Percentiles rank a stretch among this genome's conserved stretches.
phyloP scores from a whole-genome alignment of 2,797 vertebrate species.

The Crypturellus tataupa region DNA sequence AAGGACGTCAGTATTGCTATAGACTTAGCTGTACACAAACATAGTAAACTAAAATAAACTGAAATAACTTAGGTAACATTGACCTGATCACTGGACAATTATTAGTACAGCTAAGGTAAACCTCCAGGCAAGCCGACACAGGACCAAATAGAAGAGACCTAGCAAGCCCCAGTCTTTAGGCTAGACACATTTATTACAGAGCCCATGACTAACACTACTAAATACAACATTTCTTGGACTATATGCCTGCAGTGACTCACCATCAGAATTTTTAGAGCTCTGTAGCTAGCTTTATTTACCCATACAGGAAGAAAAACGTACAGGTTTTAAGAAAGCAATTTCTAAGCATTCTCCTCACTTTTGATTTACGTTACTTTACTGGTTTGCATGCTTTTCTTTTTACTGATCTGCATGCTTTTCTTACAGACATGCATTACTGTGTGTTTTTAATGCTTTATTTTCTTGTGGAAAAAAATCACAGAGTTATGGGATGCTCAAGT shows the following conservation, averaged over 20 bases:
- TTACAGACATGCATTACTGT: neutral
- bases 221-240: neutral
- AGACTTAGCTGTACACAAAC: neutral
- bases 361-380: neutral
- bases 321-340: neutral
- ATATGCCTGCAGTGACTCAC: neutral
- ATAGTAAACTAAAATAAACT: neutral
- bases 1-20: neutral
- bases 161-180: neutral
- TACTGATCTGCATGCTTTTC: neutral
- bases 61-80: neutral
- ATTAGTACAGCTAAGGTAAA: neutral
- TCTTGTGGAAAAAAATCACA: neutral
- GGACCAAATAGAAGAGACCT: neutral
- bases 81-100: neutral
- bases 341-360: neutral
- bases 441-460: neutral
- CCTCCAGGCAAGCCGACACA: neutral
- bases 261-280: neutral
- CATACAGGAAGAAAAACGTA: neutral
- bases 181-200: neutral
- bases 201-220: neutral
- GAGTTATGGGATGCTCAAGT: too few species aligned
- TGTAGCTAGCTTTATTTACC: neutral
- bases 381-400: neutral